Conservation (phyloP, 2,888 invertebrate genomes). For the Ornithoptera priamus region DNA sequence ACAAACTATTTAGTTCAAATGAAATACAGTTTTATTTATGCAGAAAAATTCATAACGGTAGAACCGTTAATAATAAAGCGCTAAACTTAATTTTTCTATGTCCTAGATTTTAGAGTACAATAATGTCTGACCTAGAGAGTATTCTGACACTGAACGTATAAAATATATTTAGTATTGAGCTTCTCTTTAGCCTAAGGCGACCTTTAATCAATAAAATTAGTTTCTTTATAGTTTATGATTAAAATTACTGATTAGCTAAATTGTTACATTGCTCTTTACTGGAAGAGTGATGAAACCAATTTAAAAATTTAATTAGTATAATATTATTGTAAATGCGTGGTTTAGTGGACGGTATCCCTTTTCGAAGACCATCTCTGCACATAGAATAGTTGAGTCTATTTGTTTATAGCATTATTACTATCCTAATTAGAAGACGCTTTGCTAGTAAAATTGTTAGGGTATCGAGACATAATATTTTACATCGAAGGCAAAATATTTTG, state of each 20-base stretch:
- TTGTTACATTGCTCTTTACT: background rate
- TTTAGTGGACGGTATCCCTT: too few species aligned
- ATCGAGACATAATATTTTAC: too few species aligned
- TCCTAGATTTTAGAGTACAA: slow-evolving; percentile 2
- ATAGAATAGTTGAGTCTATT: too few species aligned
- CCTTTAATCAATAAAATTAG: background rate
- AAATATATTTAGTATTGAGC: background rate
- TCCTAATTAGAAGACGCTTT: too few species aligned
- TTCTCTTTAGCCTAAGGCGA: too few species aligned
- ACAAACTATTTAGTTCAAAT: background rate
- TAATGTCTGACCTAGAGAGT: slow-evolving; percentile 6
- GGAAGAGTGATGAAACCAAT: background rate
- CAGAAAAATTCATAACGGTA: slow-evolving; percentile 4
- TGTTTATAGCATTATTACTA: too few species aligned
- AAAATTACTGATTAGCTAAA: background rate
- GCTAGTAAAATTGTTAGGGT: too few species aligned
- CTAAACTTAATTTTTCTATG: background rate
- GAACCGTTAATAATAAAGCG: background rate
- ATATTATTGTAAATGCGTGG: too few species aligned
- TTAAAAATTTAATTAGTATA: too few species aligned
- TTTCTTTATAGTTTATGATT: background rate
- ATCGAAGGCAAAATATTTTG: too few species aligned
- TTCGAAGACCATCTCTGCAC: too few species aligned
- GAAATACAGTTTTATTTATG: background rate
- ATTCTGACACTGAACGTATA: background rate